Base-by-base conservation (phyloP, 2,888 invertebrate species). In the Catonia carolina region DNA sequence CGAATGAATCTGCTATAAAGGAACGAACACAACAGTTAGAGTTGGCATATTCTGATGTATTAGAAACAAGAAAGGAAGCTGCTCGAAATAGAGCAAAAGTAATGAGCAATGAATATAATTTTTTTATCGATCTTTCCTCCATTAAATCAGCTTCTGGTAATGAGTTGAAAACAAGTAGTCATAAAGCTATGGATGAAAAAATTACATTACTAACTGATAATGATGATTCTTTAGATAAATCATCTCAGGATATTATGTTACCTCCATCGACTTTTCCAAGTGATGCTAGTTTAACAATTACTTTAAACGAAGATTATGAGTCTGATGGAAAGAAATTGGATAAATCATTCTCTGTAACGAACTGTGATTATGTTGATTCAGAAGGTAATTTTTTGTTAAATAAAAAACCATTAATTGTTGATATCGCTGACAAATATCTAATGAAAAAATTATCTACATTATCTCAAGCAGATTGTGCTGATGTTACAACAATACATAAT, bases 61-160 rank as follows among this genome's bases (percentile, higher is more conserved):
- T 33, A n/a, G 48, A 58, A 31, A 42, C 53, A 23, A 58, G 58
- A 36, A 35, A 50, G n/a, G 37, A 48, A 33, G 58, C 53, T 33
- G 37, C 49, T 7, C 17, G 37, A 49, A 53, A 53, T n/a, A 53
- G 41, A 42, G 53, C 50, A n/a, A 51, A 51, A 51, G 50, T 41
- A 15, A 56, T 56, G 56, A 39, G 15, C 22, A 56, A 45, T 51
- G 55, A 55, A 17, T 55, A 55, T 18, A 50, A 55, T 18, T 50
- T 55, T n/a, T 27, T 27, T 27, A 27, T 27, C 8, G 27, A 27
- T 27, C n/a, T n/a, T n/a, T n/a, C n/a, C n/a, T n/a, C n/a, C n/a
- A n/a, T n/a, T n/a, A n/a, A n/a, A n/a, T n/a, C n/a, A n/a, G n/a
- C n/a, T n/a, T n/a, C n/a, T n/a, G n/a, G n/a, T n/a, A 27, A 27